phyloP scores from a whole-genome alignment of 2,797 vertebrate genomes.

The Sebastiscus albofasciatus region DNA sequence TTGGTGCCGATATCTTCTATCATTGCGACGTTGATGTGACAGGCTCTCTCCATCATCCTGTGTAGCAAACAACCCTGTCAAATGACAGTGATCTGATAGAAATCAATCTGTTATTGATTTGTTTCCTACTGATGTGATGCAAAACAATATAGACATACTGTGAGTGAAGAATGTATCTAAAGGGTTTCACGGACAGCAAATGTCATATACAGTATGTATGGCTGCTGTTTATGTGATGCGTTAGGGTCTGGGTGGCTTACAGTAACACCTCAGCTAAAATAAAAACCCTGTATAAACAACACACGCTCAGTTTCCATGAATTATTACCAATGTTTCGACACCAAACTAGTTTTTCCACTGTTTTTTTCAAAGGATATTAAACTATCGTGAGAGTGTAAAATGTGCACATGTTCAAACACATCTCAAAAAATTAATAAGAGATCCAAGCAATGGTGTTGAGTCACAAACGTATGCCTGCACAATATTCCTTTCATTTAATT shows the following conservation, averaged over 20 bases:
- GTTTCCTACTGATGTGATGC: not conserved
- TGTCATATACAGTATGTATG: not conserved
- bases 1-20: constrained; percentile 65
- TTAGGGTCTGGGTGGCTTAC: not conserved
- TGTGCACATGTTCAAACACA: not conserved
- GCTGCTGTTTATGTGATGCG: not conserved
- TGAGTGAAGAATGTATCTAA: not conserved
- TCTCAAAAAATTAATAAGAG: not conserved
- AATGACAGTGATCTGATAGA: not conserved
- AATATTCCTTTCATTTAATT: not conserved
- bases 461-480: not conserved
- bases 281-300: too few species aligned
- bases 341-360: not conserved
- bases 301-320: not conserved
- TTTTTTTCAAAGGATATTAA: not conserved
- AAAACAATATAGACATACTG: not conserved
- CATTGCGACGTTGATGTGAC: constrained; percentile 76
- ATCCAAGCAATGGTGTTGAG: not conserved
- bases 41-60: constrained; percentile 57
- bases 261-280: not conserved
- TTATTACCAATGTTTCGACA: not conserved
- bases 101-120: not conserved
- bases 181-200: not conserved
- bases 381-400: not conserved
- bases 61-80: not conserved